phyloP scores from a whole-genome alignment of 2,888 invertebrate genomes.

The Resseliella maxima region DNA sequence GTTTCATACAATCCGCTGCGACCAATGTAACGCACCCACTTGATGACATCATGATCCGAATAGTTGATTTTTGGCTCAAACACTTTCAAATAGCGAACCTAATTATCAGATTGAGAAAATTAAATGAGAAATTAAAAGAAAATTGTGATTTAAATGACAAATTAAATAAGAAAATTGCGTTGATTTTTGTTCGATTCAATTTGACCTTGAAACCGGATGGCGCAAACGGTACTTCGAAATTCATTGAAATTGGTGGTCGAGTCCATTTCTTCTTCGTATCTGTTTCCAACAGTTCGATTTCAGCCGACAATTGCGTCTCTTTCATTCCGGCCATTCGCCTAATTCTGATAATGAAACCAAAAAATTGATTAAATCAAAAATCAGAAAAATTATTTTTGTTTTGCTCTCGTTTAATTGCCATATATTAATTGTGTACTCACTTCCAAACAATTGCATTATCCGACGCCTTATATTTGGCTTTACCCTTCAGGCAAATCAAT shows the following conservation, averaged over 20 bases:
- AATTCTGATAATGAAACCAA: constrained; percentile 70
- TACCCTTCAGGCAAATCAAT: constrained; percentile 98
- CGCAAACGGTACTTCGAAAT: constrained; percentile 99
- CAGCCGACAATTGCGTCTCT: constrained; percentile 98
- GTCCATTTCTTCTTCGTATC: constrained; percentile 99
- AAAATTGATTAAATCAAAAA: constrained; percentile 52
- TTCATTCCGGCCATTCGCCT: constrained; percentile 98
- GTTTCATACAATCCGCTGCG: constrained; percentile 99
- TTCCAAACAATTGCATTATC: constrained; percentile 99
- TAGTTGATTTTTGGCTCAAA: constrained; percentile 99
- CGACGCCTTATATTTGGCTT: constrained; percentile 99
- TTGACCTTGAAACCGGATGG: constrained; percentile 96
- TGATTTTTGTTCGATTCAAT: neutral
- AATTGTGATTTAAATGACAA: too few species aligned
- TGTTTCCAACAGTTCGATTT: constrained; percentile 97
- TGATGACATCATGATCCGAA: constrained; percentile 99
- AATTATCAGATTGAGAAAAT: constrained; percentile 55
- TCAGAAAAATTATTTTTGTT: neutral
- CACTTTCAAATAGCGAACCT: constrained; percentile 97
- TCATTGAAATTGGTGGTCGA: constrained; percentile 99
- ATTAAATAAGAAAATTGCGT: neutral
- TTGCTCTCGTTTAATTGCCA: too few species aligned
- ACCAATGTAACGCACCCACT: constrained; percentile 99
- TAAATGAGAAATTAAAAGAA: neutral
- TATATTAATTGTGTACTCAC: too few species aligned